A percentile compares a stretch with the other conserved stretches of the same genome.
Conservation (phyloP, 1,140 invertebrate genomes). For the Dreissena polymorpha region DNA sequence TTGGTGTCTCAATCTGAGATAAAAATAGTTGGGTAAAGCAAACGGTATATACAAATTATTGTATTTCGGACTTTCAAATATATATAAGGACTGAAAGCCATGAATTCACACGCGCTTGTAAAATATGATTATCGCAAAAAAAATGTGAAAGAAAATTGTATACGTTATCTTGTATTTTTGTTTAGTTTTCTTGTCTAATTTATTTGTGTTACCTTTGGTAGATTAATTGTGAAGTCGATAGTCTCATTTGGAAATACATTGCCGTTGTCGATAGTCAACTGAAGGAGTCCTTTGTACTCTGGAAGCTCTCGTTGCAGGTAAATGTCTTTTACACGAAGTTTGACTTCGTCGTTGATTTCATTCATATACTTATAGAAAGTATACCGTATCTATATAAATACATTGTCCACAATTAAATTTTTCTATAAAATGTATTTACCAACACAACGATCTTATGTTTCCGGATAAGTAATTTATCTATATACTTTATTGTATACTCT, state of each 20-base stretch:
- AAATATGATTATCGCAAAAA: no score
- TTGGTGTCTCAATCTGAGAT: no score
- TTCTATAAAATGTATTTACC: background rate
- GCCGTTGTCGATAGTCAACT: background rate
- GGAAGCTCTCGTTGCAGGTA: slow-evolving; percentile 33
- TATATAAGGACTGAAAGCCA: no score
- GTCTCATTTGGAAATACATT: background rate
- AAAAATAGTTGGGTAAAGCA: no score
- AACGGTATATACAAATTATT: no score
- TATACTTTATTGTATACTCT: no score
- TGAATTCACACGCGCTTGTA: no score
- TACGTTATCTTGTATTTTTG: no score
- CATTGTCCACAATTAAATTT: background rate
- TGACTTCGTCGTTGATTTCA: background rate
- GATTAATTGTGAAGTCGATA: slow-evolving; percentile 2
- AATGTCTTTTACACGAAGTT: slow-evolving; percentile 7
- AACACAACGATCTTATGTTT: no score
- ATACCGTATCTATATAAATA: background rate
- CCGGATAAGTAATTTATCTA: no score
- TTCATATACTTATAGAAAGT: slow-evolving; percentile 1
- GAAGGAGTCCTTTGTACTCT: slow-evolving; percentile 9
- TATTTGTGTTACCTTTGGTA: slow-evolving; percentile 18
- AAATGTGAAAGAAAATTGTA: no score
- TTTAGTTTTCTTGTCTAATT: background rate
- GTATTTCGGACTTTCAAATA: no score